Percentiles rank a stretch among this genome's conserved stretches.
phyloP scores from a whole-genome alignment of 2,888 invertebrate genomes.

The Synergus itoensis region DNA sequence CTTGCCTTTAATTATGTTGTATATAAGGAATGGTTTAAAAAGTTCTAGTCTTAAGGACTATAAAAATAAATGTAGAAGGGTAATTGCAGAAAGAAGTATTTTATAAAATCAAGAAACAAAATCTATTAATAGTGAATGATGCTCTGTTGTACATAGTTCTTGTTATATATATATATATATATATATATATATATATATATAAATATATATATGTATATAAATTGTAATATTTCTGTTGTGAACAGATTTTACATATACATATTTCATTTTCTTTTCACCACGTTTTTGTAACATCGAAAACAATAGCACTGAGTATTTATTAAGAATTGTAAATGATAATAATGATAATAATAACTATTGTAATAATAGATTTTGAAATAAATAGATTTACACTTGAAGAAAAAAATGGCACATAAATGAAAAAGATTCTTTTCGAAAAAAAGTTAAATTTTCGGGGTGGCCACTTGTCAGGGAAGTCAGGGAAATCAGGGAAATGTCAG shows the following conservation, averaged over 20 bases:
- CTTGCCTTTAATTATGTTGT: neutral
- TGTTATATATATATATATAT: too few relatives aligned
- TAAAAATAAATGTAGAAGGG: too few relatives aligned
- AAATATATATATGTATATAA: too few relatives aligned
- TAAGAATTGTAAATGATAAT: neutral
- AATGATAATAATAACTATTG: neutral
- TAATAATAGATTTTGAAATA: neutral
- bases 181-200: too few relatives aligned
- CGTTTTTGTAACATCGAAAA: neutral
- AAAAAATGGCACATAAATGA: too few relatives aligned
- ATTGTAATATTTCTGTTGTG: too few relatives aligned
- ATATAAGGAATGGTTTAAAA: neutral
- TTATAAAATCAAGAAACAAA: neutral
- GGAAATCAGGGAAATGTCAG: too few relatives aligned
- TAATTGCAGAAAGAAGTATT: too few relatives aligned
- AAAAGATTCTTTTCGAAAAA: too few relatives aligned
- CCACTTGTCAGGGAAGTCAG: too few relatives aligned
- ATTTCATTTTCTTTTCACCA: conserved; percentile 1
- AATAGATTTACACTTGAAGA: neutral
- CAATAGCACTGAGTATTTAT: neutral
- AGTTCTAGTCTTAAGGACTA: neutral
- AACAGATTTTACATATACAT: neutral
- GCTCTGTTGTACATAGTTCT: neutral
- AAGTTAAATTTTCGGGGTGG: too few relatives aligned
- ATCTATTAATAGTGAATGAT: neutral